Evolutionary conservation across 2,888 invertebrate genomes (phyloP), one percentile per base, ranked within the genome.

Genomic region (Drosophila affinis): DNA sequence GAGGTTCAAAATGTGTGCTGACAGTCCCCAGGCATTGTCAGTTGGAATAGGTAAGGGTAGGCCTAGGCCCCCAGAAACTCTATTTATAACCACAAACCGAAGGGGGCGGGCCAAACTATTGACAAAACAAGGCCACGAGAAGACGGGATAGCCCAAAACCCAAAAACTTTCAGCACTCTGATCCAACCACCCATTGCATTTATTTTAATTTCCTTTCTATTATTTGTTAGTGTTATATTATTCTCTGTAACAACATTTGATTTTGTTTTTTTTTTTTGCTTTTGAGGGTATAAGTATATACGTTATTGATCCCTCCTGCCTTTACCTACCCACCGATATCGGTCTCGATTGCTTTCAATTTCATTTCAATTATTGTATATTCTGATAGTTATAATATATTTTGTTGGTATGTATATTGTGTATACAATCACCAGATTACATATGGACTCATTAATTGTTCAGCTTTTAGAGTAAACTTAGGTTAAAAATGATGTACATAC

Each of bases 11-110:
- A 62, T 73, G 62, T 70, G 75, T 76, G 85, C 79, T 84, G 84
- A 85, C 87, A 87, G 64, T 48, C 52, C 53, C 47, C 55, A 62
- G 54, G 51, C 73, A 69, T 68, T 77, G 63, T 65, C 68, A 68
- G 71, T 72, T 69, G 60, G 55, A 49, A 61, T 72, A 72, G 79
- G 79, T 62, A 64, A 70, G 71, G 54, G 72, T 48, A 18, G 39
- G 12, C 12, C 5, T 4, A 1, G 14, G 5, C 14, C 39, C 14
- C 39, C 0, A 14, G 6, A 5, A 27, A n/a, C 24, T 51, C 27
- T n/a, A 51, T 9, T 14, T 10, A 51, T 52, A 52, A 52, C 52
- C 29, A 17, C 9, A 51, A 3, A n/a, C 12, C 27, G n/a, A 9
- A 9, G 46, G 17, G 14, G 53, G 27, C n/a, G 27, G 10, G 29